A percentile compares a stretch with the other conserved stretches of the same genome.
Evolutionary conservation across 2,113 vertebrate genomes (phyloP).

Genomic region (Oxygymnocypris stewartii): DNA sequence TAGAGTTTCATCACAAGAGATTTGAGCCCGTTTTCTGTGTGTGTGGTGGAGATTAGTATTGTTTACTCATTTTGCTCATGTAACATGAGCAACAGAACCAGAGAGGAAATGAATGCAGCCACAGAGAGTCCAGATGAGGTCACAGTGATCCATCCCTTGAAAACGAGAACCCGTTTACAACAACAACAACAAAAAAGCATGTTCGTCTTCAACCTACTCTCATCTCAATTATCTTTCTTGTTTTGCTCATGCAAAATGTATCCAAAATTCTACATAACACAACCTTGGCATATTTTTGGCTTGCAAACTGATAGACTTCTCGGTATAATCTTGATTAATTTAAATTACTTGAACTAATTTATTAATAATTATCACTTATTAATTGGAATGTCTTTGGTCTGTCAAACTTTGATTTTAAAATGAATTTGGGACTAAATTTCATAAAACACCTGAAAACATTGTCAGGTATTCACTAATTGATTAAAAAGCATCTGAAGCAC

Average conservation of each 20-base stretch:
- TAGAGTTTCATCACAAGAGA: background rate
- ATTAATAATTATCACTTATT: background rate
- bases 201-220: background rate
- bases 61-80: conserved; percentile 32
- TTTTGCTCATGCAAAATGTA: background rate
- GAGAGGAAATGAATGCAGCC: conserved; percentile 14
- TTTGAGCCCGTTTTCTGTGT: background rate
- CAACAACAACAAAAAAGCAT: background rate
- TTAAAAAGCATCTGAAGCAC: background rate
- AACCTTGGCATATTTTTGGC: background rate
- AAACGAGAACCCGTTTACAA: background rate
- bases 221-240: background rate
- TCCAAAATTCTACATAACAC: background rate
- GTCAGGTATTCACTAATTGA: background rate
- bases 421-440: background rate
- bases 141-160: background rate
- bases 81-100: background rate
- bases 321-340: background rate
- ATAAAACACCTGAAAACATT: conserved; percentile 6
- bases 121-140: background rate
- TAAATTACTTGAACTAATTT: background rate
- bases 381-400: background rate
- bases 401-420: background rate
- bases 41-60: conserved; percentile 5
- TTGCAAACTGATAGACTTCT: background rate